Base-by-base conservation (phyloP, 2,888 invertebrate species). In the Blera fallax region DNA sequence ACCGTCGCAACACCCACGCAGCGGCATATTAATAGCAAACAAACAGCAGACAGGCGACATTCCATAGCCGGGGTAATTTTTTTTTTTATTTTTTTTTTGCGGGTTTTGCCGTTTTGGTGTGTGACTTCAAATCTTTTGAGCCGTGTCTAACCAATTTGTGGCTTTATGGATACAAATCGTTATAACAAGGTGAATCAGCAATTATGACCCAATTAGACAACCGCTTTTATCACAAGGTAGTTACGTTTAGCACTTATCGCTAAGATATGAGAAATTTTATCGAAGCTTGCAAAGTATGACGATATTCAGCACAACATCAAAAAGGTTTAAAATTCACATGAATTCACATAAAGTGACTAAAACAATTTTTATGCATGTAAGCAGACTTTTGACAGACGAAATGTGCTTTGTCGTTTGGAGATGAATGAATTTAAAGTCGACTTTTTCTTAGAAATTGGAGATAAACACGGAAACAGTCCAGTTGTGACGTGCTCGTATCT, bases 21-120 rank as follows among this genome's bases (percentile, higher is more conserved):
- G 21, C 52, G 70, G 70, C 45, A 70, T 70, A 21, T 56, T 27
- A 37, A 76, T 74, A 60, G 45, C 18, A 74, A 29, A 52, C 32
- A 45, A 10, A 7, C 34, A 29, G 14, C 11, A 29, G 10, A 21
- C 16, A 24, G 65, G 18, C 45, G 48, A 14, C 65, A n/a, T 65
- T 48, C 37, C 32, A 11, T 24, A 54, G 52, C 2, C 40, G 6
- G 45, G 67, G 37, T 52, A n/a, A n/a, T n/a, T n/a, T n/a, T n/a
- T n/a, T n/a, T n/a, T n/a, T n/a, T n/a, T n/a, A n/a, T n/a, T n/a
- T n/a, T n/a, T n/a, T n/a, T n/a, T n/a, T n/a, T n/a, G n/a, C n/a
- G n/a, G n/a, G n/a, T n/a, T n/a, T n/a, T n/a, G n/a, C n/a, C n/a
- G n/a, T n/a, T n/a, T n/a, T n/a, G n/a, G n/a, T n/a, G n/a, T n/a